These are phyloP conservation scores for Gambusia holbrooki DNA, from an alignment of 2,113 vertebrate genomes.

Conservation along the genomic window DNA sequence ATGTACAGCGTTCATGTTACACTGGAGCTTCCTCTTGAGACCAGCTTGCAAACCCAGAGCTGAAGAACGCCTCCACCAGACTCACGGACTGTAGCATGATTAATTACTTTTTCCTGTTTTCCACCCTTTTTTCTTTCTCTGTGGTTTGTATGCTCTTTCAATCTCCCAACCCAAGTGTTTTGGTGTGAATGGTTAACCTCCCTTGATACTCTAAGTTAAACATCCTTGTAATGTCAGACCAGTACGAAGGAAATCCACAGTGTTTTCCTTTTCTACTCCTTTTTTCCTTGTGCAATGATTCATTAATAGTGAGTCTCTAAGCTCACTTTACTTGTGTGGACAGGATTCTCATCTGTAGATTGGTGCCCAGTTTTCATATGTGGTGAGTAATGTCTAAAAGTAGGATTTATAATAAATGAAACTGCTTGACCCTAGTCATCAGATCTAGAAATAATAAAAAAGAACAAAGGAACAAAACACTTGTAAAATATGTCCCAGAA, in stretches of 20 bases:
- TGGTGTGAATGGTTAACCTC: constrained; percentile 59
- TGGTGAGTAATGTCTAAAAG: constrained; percentile 55
- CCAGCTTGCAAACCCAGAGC: constrained; percentile 52
- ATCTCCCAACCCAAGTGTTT: constrained; percentile 27
- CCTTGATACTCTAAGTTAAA: constrained; percentile 64
- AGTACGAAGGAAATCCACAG: constrained; percentile 55
- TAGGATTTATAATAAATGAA: constrained; percentile 45
- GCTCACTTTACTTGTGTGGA: constrained; percentile 41
- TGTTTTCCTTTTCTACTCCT: constrained; percentile 60
- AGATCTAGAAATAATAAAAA: constrained; percentile 24
- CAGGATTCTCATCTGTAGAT: constrained; percentile 29
- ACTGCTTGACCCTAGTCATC: constrained; percentile 38
- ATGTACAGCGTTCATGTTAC: constrained; percentile 62
- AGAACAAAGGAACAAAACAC: constrained; percentile 5
- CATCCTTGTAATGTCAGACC: constrained; percentile 62
- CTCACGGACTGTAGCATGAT: constrained; percentile 61
- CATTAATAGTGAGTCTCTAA: constrained; percentile 37
- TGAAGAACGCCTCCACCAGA: constrained; percentile 57
- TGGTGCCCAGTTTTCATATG: constrained; percentile 37
- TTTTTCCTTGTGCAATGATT: constrained; percentile 53
- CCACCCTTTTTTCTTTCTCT: constrained; percentile 14
- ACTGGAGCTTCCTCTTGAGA: constrained; percentile 58
- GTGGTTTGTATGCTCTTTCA: constrained; percentile 45
- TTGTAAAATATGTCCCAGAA: constrained; percentile 27
- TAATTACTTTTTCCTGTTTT: constrained; percentile 68